Percentiles rank a stretch among this genome's conserved stretches.
phyloP scores from a whole-genome alignment of 2,888 invertebrate species.

The Chalcosyrphus nemorum region DNA sequence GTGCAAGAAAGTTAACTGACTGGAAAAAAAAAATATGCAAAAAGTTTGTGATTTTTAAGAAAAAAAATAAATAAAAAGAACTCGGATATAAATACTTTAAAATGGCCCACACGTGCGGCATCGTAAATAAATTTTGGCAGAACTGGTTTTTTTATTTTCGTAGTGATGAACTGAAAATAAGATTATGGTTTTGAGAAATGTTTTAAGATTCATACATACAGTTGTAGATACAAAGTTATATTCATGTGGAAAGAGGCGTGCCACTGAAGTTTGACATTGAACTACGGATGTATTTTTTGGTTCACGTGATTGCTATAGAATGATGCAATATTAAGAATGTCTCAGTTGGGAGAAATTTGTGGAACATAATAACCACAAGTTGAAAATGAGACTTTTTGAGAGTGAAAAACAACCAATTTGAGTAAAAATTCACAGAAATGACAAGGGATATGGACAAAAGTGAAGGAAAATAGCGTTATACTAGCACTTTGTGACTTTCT shows the following conservation, averaged over 20 bases:
- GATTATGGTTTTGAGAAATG: neutral
- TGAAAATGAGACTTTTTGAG: too few species aligned
- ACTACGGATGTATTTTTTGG: neutral
- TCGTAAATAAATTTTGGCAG: constrained; percentile 14
- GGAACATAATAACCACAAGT: too few species aligned
- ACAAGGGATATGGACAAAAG: too few species aligned
- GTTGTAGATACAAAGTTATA: neutral
- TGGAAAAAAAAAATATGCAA: constrained; percentile 26
- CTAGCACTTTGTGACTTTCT: too few species aligned
- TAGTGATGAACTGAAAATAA: neutral
- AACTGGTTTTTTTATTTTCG: constrained; percentile 8
- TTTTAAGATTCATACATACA: neutral
- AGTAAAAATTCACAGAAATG: too few species aligned
- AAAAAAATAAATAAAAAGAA: neutral
- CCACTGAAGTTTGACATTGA: neutral
- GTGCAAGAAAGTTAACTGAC: neutral
- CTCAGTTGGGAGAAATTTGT: too few species aligned
- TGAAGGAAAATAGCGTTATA: too few species aligned
- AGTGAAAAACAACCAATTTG: too few species aligned
- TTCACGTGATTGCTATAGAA: neutral
- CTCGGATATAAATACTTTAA: constrained; percentile 13
- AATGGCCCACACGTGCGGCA: constrained; percentile 27
- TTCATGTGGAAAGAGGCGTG: neutral
- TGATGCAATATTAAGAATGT: neutral
- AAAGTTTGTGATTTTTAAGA: constrained; percentile 7